Percentiles rank a stretch among this genome's conserved stretches.
Evolutionary conservation across 2,113 vertebrate species (phyloP).

Genomic region (Petrocephalus microphthalmus): DNA sequence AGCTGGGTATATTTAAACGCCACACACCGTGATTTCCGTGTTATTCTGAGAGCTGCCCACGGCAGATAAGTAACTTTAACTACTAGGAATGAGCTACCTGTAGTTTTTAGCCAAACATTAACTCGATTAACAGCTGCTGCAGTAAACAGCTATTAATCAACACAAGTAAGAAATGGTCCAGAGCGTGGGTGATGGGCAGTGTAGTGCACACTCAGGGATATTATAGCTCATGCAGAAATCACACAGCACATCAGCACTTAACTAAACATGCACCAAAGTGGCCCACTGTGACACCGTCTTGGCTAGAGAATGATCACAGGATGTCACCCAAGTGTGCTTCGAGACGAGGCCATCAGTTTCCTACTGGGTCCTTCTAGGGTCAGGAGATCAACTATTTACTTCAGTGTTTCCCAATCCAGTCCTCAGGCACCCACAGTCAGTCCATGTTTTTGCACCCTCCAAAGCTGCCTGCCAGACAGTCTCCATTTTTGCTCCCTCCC

Average conservation of each 20-base stretch:
- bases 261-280: background rate
- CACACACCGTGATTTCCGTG: background rate
- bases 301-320: background rate
- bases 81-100: background rate
- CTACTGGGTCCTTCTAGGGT: background rate
- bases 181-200: background rate
- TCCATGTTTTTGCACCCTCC: too few species aligned
- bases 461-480: too few species aligned
- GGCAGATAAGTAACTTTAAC: background rate
- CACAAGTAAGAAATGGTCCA: background rate
- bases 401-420: too few species aligned
- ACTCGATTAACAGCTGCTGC: background rate
- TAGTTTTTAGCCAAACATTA: background rate
- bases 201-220: background rate
- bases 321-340: background rate
- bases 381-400: background rate
- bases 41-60: background rate
- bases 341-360: background rate
- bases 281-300: background rate
- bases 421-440: too few species aligned
- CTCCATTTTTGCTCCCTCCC: too few species aligned
- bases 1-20: background rate
- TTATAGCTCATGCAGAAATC: background rate
- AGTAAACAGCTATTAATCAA: background rate
- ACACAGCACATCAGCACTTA: background rate